phyloP scores from a whole-genome alignment of 2,113 vertebrate genomes.

The Collichthys lucidus region DNA sequence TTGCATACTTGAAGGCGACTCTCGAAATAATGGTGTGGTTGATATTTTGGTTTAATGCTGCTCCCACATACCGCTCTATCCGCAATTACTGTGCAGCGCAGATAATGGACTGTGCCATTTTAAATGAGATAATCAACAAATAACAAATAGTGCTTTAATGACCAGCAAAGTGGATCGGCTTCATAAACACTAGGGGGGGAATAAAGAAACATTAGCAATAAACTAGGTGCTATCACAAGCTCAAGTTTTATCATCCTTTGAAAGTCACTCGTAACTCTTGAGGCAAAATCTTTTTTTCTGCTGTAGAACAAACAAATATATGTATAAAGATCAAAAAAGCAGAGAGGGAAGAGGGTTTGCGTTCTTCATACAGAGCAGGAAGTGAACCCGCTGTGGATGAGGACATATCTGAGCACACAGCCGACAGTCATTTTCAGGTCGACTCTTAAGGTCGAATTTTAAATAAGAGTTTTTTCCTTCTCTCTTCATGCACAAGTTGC shows the following conservation, averaged over 20 bases:
- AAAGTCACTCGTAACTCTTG: background rate
- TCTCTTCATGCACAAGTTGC: conserved; percentile 20
- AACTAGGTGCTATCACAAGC: conserved; percentile 33
- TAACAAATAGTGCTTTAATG: conserved; percentile 59
- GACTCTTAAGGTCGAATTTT: conserved; percentile 72
- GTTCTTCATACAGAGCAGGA: conserved; percentile 30
- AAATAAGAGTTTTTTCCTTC: conserved; percentile 36
- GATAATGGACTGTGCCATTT: conserved; percentile 48
- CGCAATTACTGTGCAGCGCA: conserved; percentile 29
- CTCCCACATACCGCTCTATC: conserved; percentile 35
- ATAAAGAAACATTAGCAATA: conserved; percentile 40
- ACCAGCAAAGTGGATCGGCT: conserved; percentile 32
- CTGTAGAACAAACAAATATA: background rate
- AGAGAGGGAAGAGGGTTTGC: conserved; percentile 7
- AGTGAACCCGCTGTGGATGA: conserved; percentile 16
- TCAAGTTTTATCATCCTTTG: conserved; percentile 13
- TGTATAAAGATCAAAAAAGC: background rate
- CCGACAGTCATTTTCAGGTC: conserved; percentile 65
- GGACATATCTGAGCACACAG: conserved; percentile 19
- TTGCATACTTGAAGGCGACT: background rate
- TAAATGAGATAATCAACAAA: conserved; percentile 54
- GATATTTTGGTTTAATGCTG: conserved; percentile 30
- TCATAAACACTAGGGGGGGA: conserved; percentile 13
- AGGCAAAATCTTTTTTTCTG: background rate
- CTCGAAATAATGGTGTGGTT: conserved; percentile 32